Base-by-base conservation (phyloP, 2,113 vertebrate genomes). In the Origma solitaria region DNA sequence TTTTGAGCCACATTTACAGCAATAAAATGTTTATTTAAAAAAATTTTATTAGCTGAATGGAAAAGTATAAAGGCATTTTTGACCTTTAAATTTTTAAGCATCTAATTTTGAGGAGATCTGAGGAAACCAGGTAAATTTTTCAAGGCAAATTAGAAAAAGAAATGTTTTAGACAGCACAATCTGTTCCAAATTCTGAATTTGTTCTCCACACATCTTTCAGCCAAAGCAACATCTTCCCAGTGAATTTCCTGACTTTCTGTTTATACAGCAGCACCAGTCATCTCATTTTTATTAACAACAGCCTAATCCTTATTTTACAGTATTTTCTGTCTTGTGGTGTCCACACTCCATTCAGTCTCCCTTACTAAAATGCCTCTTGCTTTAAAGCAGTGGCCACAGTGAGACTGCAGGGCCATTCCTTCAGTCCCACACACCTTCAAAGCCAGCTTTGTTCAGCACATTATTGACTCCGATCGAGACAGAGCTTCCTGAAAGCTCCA, bases 151-250 rank as follows among this genome's bases (percentile, higher is more conserved):
- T 53, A 38, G 40, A 69, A 76, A 40, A 88, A 86, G 12, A 87
- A 93, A 84, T 49, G 31, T 57, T 87, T 93, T 71, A 79, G 35
- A 64, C 44, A 91, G 75, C 53, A 91, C 44, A 90, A n/a, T 33
- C 57, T 96, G 75, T 90, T 91, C 78, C 92, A 90, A 82, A 68
- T 64, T 64, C 73, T 91, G 87, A 84, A 85, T 71, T 94, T 82
- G 24, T n/a, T 92, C 82, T 88, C 45, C 75, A 86, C 45, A 61
- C 57, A 22, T 86, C 54, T 93, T 89, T 86, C 37, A 92, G 88
- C 76, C 85, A 90, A 92, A 90, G 73, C 57, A 71, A 88, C 58
- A 80, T 50, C 57, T 93, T 92, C 53, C 35, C 37, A 56, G 72
- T 73, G 56, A 86, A 62, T 66, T 57, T 77, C 11, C 21, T 20